phyloP scores from a whole-genome alignment of 2,113 vertebrate genomes.

The Bubalus kerabau region DNA sequence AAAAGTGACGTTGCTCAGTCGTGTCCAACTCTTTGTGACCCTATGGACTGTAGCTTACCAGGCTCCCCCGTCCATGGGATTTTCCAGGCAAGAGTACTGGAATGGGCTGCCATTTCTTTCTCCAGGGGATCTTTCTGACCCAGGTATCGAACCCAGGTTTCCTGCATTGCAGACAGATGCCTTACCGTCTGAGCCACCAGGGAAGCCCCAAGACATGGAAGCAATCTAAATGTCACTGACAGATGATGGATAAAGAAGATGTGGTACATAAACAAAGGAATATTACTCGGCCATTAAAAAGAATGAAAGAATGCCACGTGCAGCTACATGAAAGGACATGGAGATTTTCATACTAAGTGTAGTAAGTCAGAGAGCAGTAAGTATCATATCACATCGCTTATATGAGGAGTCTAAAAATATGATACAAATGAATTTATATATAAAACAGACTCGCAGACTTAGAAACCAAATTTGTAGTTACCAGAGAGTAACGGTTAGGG shows the following conservation, averaged over 20 bases:
- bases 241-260: not conserved
- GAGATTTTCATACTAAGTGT: not conserved
- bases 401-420: not conserved
- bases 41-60: not conserved
- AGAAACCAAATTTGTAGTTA: not conserved
- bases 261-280: not conserved
- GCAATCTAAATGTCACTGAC: not conserved
- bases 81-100: not conserved
- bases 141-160: not conserved
- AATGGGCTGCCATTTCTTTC: not conserved
- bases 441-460: not conserved
- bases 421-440: not conserved
- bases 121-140: not conserved
- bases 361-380: not conserved
- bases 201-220: not conserved
- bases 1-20: not conserved
- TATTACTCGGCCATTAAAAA: not conserved
- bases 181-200: not conserved
- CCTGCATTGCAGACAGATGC: not conserved
- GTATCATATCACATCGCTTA: not conserved
- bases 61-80: fast-evolving
- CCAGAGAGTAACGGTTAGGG: not conserved
- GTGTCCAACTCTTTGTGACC: not conserved
- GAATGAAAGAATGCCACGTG: not conserved
- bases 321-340: not conserved